Base-by-base conservation (phyloP, 2,797 vertebrate genomes). In the Decapterus maruadsi region DNA sequence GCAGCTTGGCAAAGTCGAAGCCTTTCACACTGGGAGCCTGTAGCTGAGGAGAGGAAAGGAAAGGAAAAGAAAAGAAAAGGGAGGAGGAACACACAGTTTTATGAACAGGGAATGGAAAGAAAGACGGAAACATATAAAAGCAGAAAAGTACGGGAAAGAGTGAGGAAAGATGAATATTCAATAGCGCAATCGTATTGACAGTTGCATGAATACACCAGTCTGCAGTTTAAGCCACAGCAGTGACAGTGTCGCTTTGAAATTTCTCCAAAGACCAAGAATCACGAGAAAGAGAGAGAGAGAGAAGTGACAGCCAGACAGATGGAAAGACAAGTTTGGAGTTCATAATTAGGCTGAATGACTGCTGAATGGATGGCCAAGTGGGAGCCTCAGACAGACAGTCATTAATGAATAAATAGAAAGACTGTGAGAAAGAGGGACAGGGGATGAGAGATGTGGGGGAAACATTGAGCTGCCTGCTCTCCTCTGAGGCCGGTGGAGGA, bases 1-100 rank as follows among this genome's bases (percentile, higher is more conserved):
- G 98, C 83, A 99, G 97, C 91, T 99, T 99, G 77, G 98, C 98
- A 91, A 99, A 99, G 91, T 99, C 98, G 75, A 99, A 99, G 74
- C 98, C 98, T 93, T 99, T 99, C 80, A 99, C 98, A 3, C 95
- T 99, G 65, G 98, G 97, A 69, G 92, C 86, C 87, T 93, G 93
- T 77, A 93, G 31, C 91, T 92, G n/a, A 68, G 68, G 55, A 72
- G 40, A 61, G 14, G 63, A 58, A 26, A 26, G 26, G 26, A 26
- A 71, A 61, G 14, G 63, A 58, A 26, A 26, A 3, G 26, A 26
- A 71, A 65, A 14, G 26, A 43, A 61, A 66, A 29, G 53, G 48
- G 59, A 20, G 71, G 43, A 26, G 45, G 46, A 66, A 51, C 5
- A 59, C 40, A 57, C 3, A 4, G 20, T 64, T 68, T 63, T 60